phyloP scores from a whole-genome alignment of 2,113 vertebrate species.

The Neolamprologus modestus region DNA sequence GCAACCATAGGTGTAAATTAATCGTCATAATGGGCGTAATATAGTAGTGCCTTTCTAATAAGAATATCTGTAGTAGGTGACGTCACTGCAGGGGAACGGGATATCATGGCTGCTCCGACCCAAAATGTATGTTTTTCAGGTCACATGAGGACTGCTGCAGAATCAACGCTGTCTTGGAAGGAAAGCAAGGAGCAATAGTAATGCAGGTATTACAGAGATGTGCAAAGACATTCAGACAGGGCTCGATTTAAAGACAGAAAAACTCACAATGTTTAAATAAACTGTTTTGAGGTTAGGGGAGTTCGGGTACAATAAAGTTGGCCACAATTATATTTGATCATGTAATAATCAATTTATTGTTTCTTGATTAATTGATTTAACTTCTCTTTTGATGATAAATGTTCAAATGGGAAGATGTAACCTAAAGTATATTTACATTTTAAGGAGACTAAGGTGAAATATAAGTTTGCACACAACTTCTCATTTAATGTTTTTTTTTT shows the following conservation, averaged over 20 bases:
- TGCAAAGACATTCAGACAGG: background rate
- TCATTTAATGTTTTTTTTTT: background rate
- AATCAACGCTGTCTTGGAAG: background rate
- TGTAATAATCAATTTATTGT: background rate
- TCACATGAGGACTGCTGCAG: background rate
- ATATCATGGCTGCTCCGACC: background rate
- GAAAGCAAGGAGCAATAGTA: background rate
- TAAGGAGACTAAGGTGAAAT: background rate
- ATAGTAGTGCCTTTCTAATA: background rate
- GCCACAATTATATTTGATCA: background rate
- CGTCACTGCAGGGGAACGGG: conserved; percentile 16
- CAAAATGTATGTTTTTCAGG: background rate
- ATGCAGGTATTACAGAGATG: background rate
- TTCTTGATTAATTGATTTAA: background rate
- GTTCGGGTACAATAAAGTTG: background rate
- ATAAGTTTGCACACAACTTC: background rate
- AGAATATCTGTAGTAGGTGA: background rate
- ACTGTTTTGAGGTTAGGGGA: background rate
- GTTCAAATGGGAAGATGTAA: background rate
- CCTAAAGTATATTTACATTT: background rate
- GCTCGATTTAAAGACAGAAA: background rate
- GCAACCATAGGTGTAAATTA: background rate
- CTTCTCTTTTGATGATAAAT: background rate
- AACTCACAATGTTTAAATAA: background rate
- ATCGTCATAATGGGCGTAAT: background rate